Evolutionary conservation across 2,113 vertebrate species (phyloP), one percentile per base, ranked within the genome.

Genomic region (Pollimyrus isidori): DNA sequence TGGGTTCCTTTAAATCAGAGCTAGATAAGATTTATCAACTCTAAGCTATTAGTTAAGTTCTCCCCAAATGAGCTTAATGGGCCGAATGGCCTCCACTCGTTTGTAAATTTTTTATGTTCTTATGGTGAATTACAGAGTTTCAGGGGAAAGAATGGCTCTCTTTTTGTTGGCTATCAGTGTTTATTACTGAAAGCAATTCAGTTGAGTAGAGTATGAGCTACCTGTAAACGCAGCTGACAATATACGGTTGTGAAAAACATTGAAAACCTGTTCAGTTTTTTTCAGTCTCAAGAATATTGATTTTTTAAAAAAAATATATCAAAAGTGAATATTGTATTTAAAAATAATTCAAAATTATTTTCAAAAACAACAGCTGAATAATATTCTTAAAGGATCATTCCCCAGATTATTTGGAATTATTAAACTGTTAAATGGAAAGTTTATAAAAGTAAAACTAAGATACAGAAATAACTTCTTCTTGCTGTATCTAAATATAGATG

Each of bases 1-100:
- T 46, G 45, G 45, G 45, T 46, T 46, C 4, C 45, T 46, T 46
- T 46, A 46, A 46, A 46, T 46, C 45, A 46, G 4, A 46, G 45
- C 45, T 46, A 46, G 45, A 46, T 46, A 46, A 46, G 45, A 46
- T 46, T 46, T 46, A 3, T 4, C 4, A 46, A 46, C 4, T 46
- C 45, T 46, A 4, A 46, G 45, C 45, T 46, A 46, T 46, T 46
- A 46, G 45, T 46, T 46, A 46, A 46, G 45, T 46, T 46, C 45
- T 46, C 45, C 45, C 45, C 45, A 30, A 96, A 87, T 88, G 0
- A 99, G 45, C 45, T 4, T 96, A 91, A 98, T 52, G 21, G 94
- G 45, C 45, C 45, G 45, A 46, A 46, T 46, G 45, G 45, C 45
- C 45, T 46, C 45, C 45, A 4, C 45, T 46, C 45, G 45, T 46